Percentiles rank a stretch among this genome's conserved stretches.
Conservation (phyloP, 2,113 vertebrate species). For the Rhizomys pruinosus region DNA sequence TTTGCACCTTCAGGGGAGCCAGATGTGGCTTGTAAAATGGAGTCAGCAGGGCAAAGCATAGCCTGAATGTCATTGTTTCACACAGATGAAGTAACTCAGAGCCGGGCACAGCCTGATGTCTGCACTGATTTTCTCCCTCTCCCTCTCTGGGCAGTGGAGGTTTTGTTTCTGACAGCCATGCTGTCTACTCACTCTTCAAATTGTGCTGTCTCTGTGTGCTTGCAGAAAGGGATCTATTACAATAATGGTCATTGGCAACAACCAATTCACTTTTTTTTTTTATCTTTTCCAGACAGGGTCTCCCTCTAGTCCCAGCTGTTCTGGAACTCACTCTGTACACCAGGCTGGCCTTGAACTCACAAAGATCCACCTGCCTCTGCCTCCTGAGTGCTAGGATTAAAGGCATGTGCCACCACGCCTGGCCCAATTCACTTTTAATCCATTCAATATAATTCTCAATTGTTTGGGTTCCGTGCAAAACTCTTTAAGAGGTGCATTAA, state of each 20-base stretch:
- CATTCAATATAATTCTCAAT: not conserved
- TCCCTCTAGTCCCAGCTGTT: too few species aligned
- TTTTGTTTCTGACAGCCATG: not conserved
- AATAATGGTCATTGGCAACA: not conserved
- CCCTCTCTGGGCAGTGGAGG: fast-evolving
- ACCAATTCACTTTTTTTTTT: not conserved
- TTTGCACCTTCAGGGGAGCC: not conserved
- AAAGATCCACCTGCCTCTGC: too few species aligned
- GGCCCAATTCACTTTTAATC: not conserved
- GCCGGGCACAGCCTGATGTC: not conserved
- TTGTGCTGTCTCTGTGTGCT: too few species aligned
- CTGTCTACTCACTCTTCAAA: not conserved
- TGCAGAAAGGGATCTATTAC: not conserved
- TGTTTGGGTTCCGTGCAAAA: not conserved
- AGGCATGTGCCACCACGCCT: too few species aligned
- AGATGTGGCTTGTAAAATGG: not conserved
- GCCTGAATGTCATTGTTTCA: not conserved
- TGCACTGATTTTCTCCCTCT: not conserved
- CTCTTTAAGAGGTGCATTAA: not conserved
- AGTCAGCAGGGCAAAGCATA: not conserved
- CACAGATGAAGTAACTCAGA: too few species aligned
- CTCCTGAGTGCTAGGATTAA: too few species aligned
- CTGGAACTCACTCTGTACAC: too few species aligned
- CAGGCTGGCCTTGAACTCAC: too few species aligned
- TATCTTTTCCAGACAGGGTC: too few species aligned